These are phyloP conservation scores for Papilio polytes DNA, from an alignment of 1,140 invertebrate species.

Conservation along the genomic window DNA sequence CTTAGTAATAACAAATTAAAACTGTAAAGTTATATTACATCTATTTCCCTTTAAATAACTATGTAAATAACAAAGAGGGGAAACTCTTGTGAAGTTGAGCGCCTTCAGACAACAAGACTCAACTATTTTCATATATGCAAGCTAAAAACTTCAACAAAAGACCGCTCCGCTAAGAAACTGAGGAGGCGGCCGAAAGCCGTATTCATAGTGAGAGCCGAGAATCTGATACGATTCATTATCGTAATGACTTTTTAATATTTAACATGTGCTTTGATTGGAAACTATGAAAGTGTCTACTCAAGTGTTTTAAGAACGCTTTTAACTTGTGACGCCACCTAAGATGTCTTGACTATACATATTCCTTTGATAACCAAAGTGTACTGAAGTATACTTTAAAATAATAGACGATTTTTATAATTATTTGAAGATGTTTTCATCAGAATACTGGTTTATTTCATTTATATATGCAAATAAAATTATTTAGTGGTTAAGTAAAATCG, in stretches of 20 bases:
- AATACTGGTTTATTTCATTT: background rate
- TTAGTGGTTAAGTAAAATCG: too few relatives aligned
- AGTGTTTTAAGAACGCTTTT: slow-evolving; percentile 45
- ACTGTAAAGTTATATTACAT: slow-evolving; percentile 18
- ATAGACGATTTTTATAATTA: background rate
- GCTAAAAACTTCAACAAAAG: slow-evolving; percentile 63
- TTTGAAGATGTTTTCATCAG: background rate
- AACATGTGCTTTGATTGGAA: slow-evolving; percentile 78
- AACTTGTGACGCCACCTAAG: slow-evolving; percentile 24
- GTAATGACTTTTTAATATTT: slow-evolving; percentile 83
- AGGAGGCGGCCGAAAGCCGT: slow-evolving; percentile 57
- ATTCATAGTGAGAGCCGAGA: slow-evolving; percentile 56
- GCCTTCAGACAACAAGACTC: slow-evolving; percentile 42
- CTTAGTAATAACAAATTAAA: slow-evolving; percentile 26
- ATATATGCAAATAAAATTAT: background rate
- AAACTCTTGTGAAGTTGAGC: slow-evolving; percentile 32
- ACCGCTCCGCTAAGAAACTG: slow-evolving; percentile 61
- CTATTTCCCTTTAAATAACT: slow-evolving; percentile 26
- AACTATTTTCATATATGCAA: slow-evolving; percentile 60
- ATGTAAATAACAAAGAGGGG: slow-evolving; percentile 34
- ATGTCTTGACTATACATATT: slow-evolving; percentile 21
- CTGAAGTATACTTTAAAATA: background rate
- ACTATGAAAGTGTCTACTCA: slow-evolving; percentile 64
- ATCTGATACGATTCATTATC: slow-evolving; percentile 84
- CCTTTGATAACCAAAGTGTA: background rate